Percentiles rank a stretch among this genome's conserved stretches.
Conservation (phyloP, 2,113 vertebrate species). For the Colaptes auratus region DNA sequence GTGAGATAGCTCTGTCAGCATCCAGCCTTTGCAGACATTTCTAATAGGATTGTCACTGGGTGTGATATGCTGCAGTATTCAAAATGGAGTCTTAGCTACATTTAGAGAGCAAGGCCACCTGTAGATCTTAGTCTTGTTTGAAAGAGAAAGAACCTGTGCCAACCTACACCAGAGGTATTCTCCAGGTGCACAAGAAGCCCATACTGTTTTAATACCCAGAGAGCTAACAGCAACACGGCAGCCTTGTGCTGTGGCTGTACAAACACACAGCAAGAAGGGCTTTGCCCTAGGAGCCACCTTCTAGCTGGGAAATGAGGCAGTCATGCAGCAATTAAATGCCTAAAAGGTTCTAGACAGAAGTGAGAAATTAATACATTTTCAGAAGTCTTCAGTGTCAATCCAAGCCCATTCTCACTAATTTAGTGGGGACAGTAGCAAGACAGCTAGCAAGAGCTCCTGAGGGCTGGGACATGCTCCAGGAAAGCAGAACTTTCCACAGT, state of each 20-base stretch:
- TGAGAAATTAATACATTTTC: not conserved
- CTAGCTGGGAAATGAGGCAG: not conserved
- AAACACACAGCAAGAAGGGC: fast-evolving
- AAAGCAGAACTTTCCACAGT: not conserved
- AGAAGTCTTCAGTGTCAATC: not conserved
- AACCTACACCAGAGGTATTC: not conserved
- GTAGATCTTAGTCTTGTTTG: not conserved
- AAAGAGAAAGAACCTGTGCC: not conserved
- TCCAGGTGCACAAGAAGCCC: not conserved
- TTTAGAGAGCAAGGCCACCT: not conserved
- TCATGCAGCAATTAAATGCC: not conserved
- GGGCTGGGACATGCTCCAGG: not conserved
- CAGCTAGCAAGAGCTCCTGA: not conserved
- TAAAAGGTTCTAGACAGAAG: not conserved
- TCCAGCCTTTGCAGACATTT: not conserved
- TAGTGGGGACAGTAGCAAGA: not conserved
- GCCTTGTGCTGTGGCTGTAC: not conserved
- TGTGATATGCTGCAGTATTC: not conserved
- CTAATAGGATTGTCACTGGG: not conserved
- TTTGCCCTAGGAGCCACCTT: not conserved
- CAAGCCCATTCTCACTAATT: not conserved
- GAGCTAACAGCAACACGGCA: not conserved
- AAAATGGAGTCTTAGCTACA: not conserved
- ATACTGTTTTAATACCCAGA: not conserved
- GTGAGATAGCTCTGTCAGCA: not conserved